Conservation (phyloP, 2,113 vertebrate species). For the Orientallactaga bullata region DNA sequence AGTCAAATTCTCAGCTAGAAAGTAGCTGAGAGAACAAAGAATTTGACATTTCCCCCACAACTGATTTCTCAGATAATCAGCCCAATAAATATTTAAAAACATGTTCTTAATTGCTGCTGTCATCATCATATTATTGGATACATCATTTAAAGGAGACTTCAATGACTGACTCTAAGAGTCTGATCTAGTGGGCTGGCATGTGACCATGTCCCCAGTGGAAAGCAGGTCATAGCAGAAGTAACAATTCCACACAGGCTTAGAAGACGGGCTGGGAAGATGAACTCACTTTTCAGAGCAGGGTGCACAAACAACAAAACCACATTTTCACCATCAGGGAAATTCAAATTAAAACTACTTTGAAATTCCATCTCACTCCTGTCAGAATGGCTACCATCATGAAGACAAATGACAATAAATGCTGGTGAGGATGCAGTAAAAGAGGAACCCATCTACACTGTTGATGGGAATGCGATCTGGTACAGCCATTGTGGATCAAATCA, state of each 20-base stretch:
- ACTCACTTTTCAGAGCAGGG: constrained; percentile 97
- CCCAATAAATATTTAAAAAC: constrained; percentile 72
- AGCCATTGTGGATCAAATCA: too few species aligned
- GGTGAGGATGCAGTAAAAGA: too few species aligned
- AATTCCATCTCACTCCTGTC: too few species aligned
- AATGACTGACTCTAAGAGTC: constrained; percentile 91
- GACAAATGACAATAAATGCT: too few species aligned
- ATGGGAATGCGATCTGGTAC: too few species aligned
- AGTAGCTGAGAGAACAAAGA: constrained; percentile 67
- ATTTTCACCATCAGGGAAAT: constrained; percentile 88
- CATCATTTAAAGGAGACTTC: constrained; percentile 90
- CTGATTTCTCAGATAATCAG: constrained; percentile 83
- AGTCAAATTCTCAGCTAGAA: constrained; percentile 87
- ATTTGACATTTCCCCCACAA: constrained; percentile 82
- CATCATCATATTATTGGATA: constrained; percentile 97
- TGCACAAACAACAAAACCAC: constrained; percentile 97
- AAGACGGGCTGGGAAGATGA: constrained; percentile 97
- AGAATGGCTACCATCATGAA: too few species aligned
- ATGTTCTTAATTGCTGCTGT: constrained; percentile 96
- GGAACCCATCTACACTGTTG: too few species aligned
- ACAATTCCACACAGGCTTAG: constrained; percentile 97
- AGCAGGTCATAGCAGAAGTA: constrained; percentile 97
- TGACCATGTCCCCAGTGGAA: constrained; percentile 87
- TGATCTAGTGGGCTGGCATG: constrained; percentile 87
- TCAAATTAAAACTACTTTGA: too few species aligned